phyloP scores from a whole-genome alignment of 2,113 vertebrate genomes.

The Ciconia maguari region DNA sequence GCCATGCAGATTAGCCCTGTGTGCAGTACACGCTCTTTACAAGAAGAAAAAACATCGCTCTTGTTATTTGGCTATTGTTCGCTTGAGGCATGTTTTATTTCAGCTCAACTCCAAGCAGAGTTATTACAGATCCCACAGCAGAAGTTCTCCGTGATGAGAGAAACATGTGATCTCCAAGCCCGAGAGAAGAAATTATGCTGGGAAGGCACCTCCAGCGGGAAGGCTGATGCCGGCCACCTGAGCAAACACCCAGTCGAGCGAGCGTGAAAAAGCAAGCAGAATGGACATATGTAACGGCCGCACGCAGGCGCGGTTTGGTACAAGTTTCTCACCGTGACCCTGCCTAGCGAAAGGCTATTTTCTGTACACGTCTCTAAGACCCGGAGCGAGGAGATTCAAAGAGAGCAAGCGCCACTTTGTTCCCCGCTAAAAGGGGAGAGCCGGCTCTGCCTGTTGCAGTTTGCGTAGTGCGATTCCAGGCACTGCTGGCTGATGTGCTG shows the following conservation, averaged over 20 bases:
- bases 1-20: constrained; percentile 47
- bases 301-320: neutral
- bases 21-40: constrained; percentile 56
- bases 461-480: accelerated
- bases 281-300: neutral
- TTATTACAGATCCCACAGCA: neutral
- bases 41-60: constrained; percentile 36
- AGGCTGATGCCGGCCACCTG: constrained; percentile 46
- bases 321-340: neutral
- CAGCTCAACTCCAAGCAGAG: constrained; percentile 14
- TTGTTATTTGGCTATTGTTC: constrained; percentile 36
- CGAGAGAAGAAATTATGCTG: neutral
- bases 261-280: neutral
- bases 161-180: constrained; percentile 7
- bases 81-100: constrained; percentile 33
- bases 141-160: constrained; percentile 1
- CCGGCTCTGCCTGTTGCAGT: accelerated
- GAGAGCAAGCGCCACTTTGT: accelerated
- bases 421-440: neutral
- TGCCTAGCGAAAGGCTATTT: neutral
- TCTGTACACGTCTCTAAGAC: neutral
- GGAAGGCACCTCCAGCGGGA: neutral
- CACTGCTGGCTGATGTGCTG: accelerated
- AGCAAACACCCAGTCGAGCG: neutral
- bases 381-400: neutral